Evolutionary conservation across 1,140 invertebrate genomes (phyloP), one percentile per base, ranked within the genome.

Genomic region (Psix sp.): DNA sequence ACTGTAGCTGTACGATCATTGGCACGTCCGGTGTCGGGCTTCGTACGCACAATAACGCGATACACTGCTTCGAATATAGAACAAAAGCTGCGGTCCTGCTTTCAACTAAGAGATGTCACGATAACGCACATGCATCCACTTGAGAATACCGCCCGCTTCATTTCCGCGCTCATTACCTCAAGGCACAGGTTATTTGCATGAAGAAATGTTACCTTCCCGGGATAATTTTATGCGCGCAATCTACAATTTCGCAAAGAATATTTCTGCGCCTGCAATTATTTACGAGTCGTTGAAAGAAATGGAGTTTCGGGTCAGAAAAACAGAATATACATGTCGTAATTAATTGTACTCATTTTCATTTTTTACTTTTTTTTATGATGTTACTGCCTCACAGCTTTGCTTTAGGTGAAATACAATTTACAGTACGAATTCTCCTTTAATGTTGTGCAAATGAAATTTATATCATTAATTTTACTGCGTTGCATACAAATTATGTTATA

Each of bases 11-110:
- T 72, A 76, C 67, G 77, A 79, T 85, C 80, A 86, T 86, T 86
- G 85, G 70, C 78, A 84, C 84, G 82, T 87, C 84, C 84, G 84
- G 83, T 76, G 76, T 67, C 75, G 78, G 77, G 74, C 71, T 80
- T 65, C 33, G 60, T 56, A 77, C 74, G 76, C 66, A 77, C 72
- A 77, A 74, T 77, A 67, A 70, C 62, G 65, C 60, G 49, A 67
- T 77, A 74, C 78, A 74, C 73, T 75, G 77, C 76, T 77, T 76
- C 67, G 70, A 83, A 84, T 82, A 74, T 81, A 79, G 76, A 80
- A 83, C 77, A 81, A 81, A 82, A 82, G 80, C 77, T 68, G 71
- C 43, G 66, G 39, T 45, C 49, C 35, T 16, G 48, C 46, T 57
- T 74, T 65, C 11, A 17, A 39, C 20, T 38, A n/a, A 29, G 60